Evolutionary conservation across 1,140 invertebrate species (phyloP).

Genomic region (Galleria mellonella): DNA sequence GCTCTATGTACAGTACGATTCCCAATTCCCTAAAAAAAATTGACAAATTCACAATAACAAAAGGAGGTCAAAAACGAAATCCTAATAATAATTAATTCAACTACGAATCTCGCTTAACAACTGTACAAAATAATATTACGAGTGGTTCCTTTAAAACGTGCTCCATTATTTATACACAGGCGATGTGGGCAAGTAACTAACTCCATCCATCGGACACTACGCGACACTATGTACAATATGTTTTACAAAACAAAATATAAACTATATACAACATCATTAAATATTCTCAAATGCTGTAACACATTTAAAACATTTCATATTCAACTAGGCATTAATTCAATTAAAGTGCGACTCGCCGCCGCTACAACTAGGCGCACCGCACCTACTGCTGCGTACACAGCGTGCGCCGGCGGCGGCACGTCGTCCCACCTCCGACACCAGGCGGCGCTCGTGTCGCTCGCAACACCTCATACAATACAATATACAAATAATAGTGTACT

Average conservation of each 20-base stretch:
- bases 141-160: conserved; percentile 70
- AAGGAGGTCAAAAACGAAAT: conserved; percentile 63
- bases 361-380: conserved; percentile 43
- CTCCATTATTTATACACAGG: conserved; percentile 44
- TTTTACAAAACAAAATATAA: conserved; percentile 71
- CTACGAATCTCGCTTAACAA: conserved; percentile 70
- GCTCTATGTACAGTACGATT: conserved; percentile 69
- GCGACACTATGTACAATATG: conserved; percentile 58
- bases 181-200: conserved; percentile 55
- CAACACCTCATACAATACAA: conserved; percentile 18
- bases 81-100: conserved; percentile 68
- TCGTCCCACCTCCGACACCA: background rate
- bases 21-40: conserved; percentile 75
- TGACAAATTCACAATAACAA: conserved; percentile 74
- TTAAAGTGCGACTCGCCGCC: conserved; percentile 39
- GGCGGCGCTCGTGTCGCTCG: conserved; percentile 20
- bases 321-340: conserved; percentile 67
- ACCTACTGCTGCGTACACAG: conserved; percentile 22
- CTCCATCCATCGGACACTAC: conserved; percentile 36
- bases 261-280: conserved; percentile 74
- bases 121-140: conserved; percentile 68
- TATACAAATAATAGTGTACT: conserved; percentile 40
- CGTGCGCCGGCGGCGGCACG: background rate
- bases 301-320: conserved; percentile 74
- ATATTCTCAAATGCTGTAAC: conserved; percentile 74